These are phyloP conservation scores for Eupithecia insigniata DNA, from an alignment of 2,888 invertebrate genomes.

Conservation along the genomic window DNA sequence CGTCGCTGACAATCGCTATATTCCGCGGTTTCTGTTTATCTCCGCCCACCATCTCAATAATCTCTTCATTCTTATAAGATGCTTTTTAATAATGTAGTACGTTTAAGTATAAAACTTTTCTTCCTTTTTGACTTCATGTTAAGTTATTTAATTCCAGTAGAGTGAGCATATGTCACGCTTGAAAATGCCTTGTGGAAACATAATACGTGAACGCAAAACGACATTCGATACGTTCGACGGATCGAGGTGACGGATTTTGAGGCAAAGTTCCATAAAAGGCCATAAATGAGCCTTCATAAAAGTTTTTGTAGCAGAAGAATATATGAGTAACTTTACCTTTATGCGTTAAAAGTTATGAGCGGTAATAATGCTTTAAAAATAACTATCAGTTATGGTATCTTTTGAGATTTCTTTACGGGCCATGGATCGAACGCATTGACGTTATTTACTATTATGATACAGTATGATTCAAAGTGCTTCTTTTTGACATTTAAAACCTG, in stretches of 20 bases:
- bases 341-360: slow-evolving; percentile 30
- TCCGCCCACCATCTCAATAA: slow-evolving; percentile 46
- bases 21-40: slow-evolving; percentile 48
- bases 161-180: slow-evolving; percentile 59
- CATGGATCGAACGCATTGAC: slow-evolving; percentile 6
- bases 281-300: slow-evolving; percentile 33
- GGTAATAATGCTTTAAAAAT: slow-evolving; percentile 24
- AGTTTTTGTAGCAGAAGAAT: slow-evolving; percentile 22
- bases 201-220: slow-evolving; percentile 69
- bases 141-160: slow-evolving; percentile 69
- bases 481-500: slow-evolving; percentile 1
- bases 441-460: slow-evolving; percentile 9
- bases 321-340: slow-evolving; percentile 32
- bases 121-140: slow-evolving; percentile 62
- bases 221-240: slow-evolving; percentile 65
- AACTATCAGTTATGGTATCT: slow-evolving; percentile 23
- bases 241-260: slow-evolving; percentile 59
- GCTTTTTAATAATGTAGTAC: slow-evolving; percentile 13
- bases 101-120: slow-evolving; percentile 29
- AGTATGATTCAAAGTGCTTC: neutral
- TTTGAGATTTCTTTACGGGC: slow-evolving; percentile 38
- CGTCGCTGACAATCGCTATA: slow-evolving; percentile 57
- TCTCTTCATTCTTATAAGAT: slow-evolving; percentile 18
- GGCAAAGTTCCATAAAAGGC: slow-evolving; percentile 53
- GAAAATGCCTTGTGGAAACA: slow-evolving; percentile 61